Evolutionary conservation across 1,140 invertebrate species (phyloP).

Genomic region (Notospermus geniculatus): DNA sequence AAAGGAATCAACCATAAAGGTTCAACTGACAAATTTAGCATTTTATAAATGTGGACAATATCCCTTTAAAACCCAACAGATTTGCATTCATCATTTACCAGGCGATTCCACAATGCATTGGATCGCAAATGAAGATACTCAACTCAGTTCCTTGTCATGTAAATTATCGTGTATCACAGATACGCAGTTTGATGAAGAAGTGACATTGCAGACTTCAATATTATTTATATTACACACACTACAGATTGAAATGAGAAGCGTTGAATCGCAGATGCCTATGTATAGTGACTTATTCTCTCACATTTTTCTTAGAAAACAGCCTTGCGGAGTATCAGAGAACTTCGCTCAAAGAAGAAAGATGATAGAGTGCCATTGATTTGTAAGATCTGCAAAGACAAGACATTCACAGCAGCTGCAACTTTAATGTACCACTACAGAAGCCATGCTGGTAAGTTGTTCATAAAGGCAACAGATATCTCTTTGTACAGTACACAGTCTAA

Average conservation of each 20-base stretch:
- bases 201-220: too few relatives aligned
- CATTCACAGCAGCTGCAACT: conserved; percentile 67
- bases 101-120: conserved; percentile 19
- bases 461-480: too few relatives aligned
- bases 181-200: too few relatives aligned
- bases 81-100: background rate
- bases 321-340: conserved; percentile 51
- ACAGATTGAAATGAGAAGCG: too few relatives aligned
- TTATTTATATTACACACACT: too few relatives aligned
- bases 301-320: conserved; percentile 45
- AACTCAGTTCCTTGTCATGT: too few relatives aligned
- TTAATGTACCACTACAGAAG: conserved; percentile 68
- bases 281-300: background rate
- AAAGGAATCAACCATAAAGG: too few relatives aligned
- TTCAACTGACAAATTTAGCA: too few relatives aligned
- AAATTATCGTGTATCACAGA: too few relatives aligned
- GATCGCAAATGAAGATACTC: conserved; percentile 66
- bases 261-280: too few relatives aligned
- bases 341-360: conserved; percentile 48
- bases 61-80: background rate
- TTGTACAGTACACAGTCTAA: too few relatives aligned
- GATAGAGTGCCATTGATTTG: conserved; percentile 59
- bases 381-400: conserved; percentile 65
- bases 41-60: too few relatives aligned
- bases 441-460: conserved; percentile 63